A percentile compares a stretch with the other conserved stretches of the same genome.
phyloP scores from a whole-genome alignment of 2,113 vertebrate species.

The Caranx ignobilis region DNA sequence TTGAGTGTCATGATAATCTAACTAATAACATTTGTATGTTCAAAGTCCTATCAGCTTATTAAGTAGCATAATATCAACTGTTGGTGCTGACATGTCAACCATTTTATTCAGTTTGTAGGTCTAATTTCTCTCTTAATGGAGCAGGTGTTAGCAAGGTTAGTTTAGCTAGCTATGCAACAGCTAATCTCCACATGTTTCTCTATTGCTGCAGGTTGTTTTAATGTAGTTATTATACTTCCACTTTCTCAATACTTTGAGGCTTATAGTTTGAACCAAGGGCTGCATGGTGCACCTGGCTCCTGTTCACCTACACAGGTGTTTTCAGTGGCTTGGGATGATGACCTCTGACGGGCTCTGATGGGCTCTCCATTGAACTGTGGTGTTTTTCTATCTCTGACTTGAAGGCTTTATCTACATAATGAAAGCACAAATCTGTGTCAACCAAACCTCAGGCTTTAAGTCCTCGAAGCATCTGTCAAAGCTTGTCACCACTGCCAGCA shows the following conservation, averaged over 20 bases:
- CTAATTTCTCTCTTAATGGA: neutral
- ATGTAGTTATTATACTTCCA: neutral
- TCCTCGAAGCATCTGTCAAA: constrained; percentile 50
- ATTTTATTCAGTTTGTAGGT: neutral
- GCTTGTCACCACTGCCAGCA: constrained; percentile 13
- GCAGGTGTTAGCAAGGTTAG: neutral
- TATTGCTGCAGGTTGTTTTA: neutral
- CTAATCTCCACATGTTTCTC: neutral
- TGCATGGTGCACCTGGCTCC: too few relatives aligned
- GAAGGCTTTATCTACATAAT: neutral
- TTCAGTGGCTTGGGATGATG: constrained; percentile 1
- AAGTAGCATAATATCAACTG: neutral
- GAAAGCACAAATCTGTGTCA: neutral
- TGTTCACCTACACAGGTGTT: neutral
- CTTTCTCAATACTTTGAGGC: neutral
- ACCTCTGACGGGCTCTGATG: neutral
- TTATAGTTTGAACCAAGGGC: neutral
- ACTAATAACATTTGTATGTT: neutral
- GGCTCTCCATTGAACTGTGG: neutral
- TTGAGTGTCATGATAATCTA: neutral
- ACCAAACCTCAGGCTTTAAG: constrained; percentile 41
- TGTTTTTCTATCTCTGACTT: neutral
- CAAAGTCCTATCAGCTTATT: neutral
- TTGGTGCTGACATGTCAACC: neutral
- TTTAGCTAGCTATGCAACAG: neutral